Percentiles rank a stretch among this genome's conserved stretches.
These are phyloP conservation scores for Drosophila pandora DNA, from an alignment of 1,140 invertebrate genomes.

Conservation along the genomic window DNA sequence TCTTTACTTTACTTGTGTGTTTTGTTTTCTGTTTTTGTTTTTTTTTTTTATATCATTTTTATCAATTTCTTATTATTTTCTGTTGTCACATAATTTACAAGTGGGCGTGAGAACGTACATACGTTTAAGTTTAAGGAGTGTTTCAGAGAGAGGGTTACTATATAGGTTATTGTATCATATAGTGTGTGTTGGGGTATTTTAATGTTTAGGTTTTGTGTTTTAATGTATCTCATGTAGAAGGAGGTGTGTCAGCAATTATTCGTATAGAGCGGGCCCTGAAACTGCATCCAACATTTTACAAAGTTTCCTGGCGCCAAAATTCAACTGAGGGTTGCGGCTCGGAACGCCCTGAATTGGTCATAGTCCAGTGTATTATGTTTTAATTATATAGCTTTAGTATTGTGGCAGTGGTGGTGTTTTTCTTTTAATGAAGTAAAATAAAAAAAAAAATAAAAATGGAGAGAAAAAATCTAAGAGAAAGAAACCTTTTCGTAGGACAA, in stretches of 20 bases:
- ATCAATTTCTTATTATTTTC: conserved; percentile 25
- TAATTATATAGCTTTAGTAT: conserved; percentile 17
- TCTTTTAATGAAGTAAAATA: neutral
- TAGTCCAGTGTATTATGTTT: conserved; percentile 6
- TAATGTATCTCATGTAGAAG: conserved; percentile 15
- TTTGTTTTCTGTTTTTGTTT: conserved; percentile 40
- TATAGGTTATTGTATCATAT: conserved; percentile 49
- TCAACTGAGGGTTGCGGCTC: conserved; percentile 11
- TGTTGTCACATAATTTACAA: conserved; percentile 78
- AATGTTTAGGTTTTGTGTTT: conserved; percentile 19
- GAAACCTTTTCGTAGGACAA: conserved; percentile 8
- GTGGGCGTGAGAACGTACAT: conserved; percentile 49
- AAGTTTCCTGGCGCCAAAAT: conserved; percentile 55
- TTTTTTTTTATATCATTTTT: conserved; percentile 65
- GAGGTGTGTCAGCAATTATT: conserved; percentile 27
- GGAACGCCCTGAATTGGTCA: conserved; percentile 14
- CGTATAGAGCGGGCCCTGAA: conserved; percentile 17
- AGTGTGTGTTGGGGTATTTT: conserved; percentile 31
- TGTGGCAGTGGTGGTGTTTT: conserved; percentile 49
- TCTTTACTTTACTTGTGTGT: conserved; percentile 12
- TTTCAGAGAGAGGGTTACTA: conserved; percentile 54
- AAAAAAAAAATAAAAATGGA: conserved; percentile 1
- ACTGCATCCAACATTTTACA: conserved; percentile 52
- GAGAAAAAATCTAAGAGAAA: conserved; percentile 11
- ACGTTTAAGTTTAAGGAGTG: conserved; percentile 74